Evolutionary conservation across 2,113 vertebrate genomes (phyloP).

Genomic region (Pluvialis apricaria): DNA sequence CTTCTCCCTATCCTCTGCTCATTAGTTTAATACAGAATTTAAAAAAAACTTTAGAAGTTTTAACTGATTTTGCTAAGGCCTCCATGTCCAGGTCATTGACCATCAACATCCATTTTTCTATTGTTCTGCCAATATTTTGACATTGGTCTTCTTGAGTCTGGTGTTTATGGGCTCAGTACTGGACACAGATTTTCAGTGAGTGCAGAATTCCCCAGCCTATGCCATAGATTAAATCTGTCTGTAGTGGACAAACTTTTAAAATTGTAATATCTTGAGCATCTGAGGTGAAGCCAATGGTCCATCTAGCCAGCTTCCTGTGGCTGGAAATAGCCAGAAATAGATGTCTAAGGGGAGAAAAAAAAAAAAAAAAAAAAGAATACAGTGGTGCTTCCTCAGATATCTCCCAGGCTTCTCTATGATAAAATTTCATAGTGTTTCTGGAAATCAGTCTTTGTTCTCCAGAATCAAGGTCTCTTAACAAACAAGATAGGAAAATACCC

Average conservation of each 20-base stretch:
- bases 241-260: neutral
- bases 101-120: neutral
- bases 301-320: neutral
- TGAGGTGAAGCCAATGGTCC: neutral
- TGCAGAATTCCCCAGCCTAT: neutral
- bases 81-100: neutral
- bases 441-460: neutral
- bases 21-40: neutral
- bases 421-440: neutral
- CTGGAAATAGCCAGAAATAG: neutral
- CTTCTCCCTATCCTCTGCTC: neutral
- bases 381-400: neutral
- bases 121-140: neutral
- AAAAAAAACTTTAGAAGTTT: neutral
- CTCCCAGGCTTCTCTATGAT: neutral
- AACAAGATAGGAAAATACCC: neutral
- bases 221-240: neutral
- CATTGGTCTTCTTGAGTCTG: neutral
- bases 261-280: neutral
- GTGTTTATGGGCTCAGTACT: neutral
- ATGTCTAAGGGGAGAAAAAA: neutral
- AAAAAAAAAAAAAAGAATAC: neutral
- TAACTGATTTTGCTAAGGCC: neutral
- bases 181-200: neutral
- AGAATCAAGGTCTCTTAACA: neutral